Evolutionary conservation across 2,113 vertebrate species (phyloP), one percentile per base, ranked within the genome.

Genomic region (Tachysurus vachellii): DNA sequence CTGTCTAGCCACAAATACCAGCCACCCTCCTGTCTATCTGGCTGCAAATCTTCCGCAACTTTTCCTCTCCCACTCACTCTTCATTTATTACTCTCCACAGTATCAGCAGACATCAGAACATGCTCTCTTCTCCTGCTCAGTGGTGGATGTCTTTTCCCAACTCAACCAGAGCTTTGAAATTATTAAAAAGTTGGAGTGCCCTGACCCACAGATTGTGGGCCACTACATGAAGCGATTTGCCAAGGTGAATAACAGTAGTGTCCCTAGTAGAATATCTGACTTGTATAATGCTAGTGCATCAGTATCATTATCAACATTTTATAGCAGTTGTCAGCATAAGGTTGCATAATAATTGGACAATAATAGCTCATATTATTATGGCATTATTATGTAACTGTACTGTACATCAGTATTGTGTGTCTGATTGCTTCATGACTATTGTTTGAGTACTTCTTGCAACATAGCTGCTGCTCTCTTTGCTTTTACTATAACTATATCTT

Each of bases 121-220:
- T 0, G 98, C 98, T 0, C 96, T 99, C 16, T 99, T 99, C 94
- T 99, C 98, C 88, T 99, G 98, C 92, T 99, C 98, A 0, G 98
- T 99, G 91, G 98, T 99, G 92, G 98, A 99, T 0, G 98, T 99
- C 86, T 99, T 99, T 92, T 99, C 98, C 53, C 98, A 99, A 92
- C 97, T 99, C 91, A 99, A 99, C 93, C 98, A 99, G 95, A 99
- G 98, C 93, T 99, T 99, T 0, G 98, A 99, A 93, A 99, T 99
- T 93, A 98, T 99, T 93, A 97, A 99, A 92, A 99, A 99, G 89
- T 92, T 99, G 0, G 98, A 99, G 93, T 99, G 98, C 85, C 98
- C 98, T 0, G 98, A 99, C 88, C 98, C 98, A 0, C 97, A 98
- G 93, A 99, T 99, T 0, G 97, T 99, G 5, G 98, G 98, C 21